phyloP scores from a whole-genome alignment of 2,888 invertebrate genomes.

The Eudasyphora cyanicolor region DNA sequence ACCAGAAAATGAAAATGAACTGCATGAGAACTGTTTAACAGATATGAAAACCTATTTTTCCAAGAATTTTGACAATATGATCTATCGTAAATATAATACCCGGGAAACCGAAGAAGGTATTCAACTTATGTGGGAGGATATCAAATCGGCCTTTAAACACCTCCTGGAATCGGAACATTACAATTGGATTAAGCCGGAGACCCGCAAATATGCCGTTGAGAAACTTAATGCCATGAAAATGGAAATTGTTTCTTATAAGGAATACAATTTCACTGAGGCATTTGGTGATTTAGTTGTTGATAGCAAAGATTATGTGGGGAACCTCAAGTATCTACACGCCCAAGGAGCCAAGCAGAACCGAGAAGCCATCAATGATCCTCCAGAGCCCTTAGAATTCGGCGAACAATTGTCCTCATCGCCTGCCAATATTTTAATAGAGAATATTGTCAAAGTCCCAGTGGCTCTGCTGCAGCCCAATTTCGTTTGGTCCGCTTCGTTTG shows the following conservation, averaged over 20 bases:
- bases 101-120: slow-evolving; percentile 71
- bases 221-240: slow-evolving; percentile 69
- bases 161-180: slow-evolving; percentile 15
- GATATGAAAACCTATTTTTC: slow-evolving; percentile 71
- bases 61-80: slow-evolving; percentile 76
- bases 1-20: slow-evolving; percentile 49
- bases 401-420: slow-evolving; percentile 71
- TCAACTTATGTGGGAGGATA: slow-evolving; percentile 72
- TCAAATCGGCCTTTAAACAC: slow-evolving; percentile 71
- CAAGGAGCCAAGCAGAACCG: not conserved
- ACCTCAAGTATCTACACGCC: not conserved
- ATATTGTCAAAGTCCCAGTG: slow-evolving; percentile 74
- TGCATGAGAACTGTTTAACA: slow-evolving; percentile 67
- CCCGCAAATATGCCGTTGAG: slow-evolving; percentile 1
- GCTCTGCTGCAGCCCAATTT: slow-evolving; percentile 74
- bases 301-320: not conserved
- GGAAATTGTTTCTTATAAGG: slow-evolving; percentile 70
- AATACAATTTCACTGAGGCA: not conserved
- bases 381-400: slow-evolving; percentile 67
- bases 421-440: slow-evolving; percentile 72
- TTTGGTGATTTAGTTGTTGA: not conserved
- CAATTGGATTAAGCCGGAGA: not conserved
- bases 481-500: slow-evolving; percentile 70
- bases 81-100: slow-evolving; percentile 71
- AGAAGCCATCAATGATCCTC: slow-evolving; percentile 66